A percentile compares a stretch with the other conserved stretches of the same genome.
Evolutionary conservation across 2,113 vertebrate genomes (phyloP).

Genomic region (Synchiropus splendidus): DNA sequence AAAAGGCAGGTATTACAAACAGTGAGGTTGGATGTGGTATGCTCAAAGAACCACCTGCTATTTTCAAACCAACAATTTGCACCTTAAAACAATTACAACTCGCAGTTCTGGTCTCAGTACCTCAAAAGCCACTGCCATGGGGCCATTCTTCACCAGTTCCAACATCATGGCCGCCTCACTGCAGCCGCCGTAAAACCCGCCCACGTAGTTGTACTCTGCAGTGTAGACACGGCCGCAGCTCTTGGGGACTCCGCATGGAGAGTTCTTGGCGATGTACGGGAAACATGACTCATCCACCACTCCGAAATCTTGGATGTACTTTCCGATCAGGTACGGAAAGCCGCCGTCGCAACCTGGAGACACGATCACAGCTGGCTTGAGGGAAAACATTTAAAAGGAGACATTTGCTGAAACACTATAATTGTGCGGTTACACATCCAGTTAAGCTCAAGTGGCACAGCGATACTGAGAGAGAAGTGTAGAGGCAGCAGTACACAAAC

Average conservation of each 20-base stretch:
- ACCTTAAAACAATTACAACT: too few species aligned
- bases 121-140: constrained; percentile 82
- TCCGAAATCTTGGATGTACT: constrained; percentile 88
- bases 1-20: too few species aligned
- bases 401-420: neutral
- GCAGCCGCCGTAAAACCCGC: constrained; percentile 92
- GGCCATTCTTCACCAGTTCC: constrained; percentile 80
- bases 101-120: constrained; percentile 23
- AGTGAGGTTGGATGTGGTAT: too few species aligned
- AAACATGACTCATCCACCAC: constrained; percentile 85
- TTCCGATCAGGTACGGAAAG: constrained; percentile 91
- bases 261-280: constrained; percentile 71
- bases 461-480: too few species aligned
- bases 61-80: too few species aligned
- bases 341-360: constrained; percentile 84
- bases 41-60: too few species aligned
- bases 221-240: constrained; percentile 70
- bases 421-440: neutral
- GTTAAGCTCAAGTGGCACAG: too few species aligned
- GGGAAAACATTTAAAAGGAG: neutral
- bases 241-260: constrained; percentile 64
- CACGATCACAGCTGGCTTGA: neutral
- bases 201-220: constrained; percentile 84
- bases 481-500: too few species aligned
- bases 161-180: constrained; percentile 85